Conservation (phyloP, 1,140 invertebrate genomes). For the Apocrypta bakeri region DNA sequence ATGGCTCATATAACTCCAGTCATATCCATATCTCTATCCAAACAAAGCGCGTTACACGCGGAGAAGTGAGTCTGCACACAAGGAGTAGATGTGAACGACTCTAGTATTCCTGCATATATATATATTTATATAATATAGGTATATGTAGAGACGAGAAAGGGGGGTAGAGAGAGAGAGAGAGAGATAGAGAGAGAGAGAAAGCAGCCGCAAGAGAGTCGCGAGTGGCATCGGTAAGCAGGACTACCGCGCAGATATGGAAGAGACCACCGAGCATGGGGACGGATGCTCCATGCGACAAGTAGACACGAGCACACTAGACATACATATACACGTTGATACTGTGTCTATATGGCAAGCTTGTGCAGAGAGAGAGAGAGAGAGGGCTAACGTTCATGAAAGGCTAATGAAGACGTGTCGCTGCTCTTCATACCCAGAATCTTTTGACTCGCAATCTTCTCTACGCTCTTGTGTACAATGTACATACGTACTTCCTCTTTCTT, state of each 20-base stretch:
- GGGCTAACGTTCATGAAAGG: constrained; percentile 68
- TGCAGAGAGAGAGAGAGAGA: neutral
- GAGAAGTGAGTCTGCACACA: neutral
- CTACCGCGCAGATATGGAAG: constrained; percentile 33
- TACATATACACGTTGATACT: neutral
- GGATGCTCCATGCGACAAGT: constrained; percentile 42
- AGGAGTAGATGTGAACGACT: no score
- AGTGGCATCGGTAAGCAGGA: constrained; percentile 20
- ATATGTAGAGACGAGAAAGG: neutral
- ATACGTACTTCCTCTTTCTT: neutral
- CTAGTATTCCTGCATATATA: no score
- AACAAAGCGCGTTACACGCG: neutral
- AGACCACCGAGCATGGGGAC: constrained; percentile 49
- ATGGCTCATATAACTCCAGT: neutral
- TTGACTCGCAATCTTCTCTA: constrained; percentile 39
- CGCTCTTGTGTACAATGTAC: neutral
- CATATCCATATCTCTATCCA: neutral
- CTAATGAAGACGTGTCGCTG: constrained; percentile 71
- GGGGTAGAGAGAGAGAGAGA: neutral
- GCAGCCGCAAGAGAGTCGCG: neutral
- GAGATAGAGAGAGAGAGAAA: neutral
- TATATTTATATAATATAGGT: no score
- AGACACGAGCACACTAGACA: constrained; percentile 17
- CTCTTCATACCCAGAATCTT: constrained; percentile 66
- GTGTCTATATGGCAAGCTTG: neutral